Base-by-base conservation (phyloP, 2,888 invertebrate species). In the Crematogaster levior region DNA sequence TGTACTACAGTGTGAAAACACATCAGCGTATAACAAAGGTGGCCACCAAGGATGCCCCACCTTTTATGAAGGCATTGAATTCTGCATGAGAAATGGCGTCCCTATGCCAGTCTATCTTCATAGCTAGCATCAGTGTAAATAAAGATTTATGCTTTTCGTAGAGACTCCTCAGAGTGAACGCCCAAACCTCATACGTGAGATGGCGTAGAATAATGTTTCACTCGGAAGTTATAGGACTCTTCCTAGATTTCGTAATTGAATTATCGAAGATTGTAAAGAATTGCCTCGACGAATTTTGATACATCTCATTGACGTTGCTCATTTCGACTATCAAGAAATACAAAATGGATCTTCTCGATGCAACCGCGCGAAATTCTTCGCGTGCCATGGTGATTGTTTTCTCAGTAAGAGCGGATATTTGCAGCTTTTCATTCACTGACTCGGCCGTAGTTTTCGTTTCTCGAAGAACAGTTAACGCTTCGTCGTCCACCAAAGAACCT, bases 281-380 rank as follows among this genome's bases (percentile, higher is more conserved):
- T 94, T 99, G 99, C 92, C 98, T 98, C 70, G 99, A 95, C 0
- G 99, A 98, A 90, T 99, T 99, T 94, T 99, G 99, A 93, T 99
- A 99, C 99, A 99, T 99, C 10, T 97, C 96, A 93, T 99, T 99
- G 0, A 99, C 99, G 93, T 98, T 97, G 92, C 98, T 98, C 99
- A 99, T 99, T 95, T 99, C 99, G 0, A 99, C 99, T 84, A 99
- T 99, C 56, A 99, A 95, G 93, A 99, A 99, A 93, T 99, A 99
- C 1, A 99, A 95, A 81, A 99, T 98, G 0, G 98, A 98, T 21
- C 99, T 99, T 88, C 99, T 96, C 0, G 98, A 97, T 2, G 99
- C 99, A 0, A 99, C 99, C 0, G 99, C 98, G 88, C 99, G 96
- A 93, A 98, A 99, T 94, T 99, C 99, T 95, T 99, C 99, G 81